A percentile compares a stretch with the other conserved stretches of the same genome.
Evolutionary conservation across 1,140 invertebrate species (phyloP).

Genomic region (Apis mellifera): DNA sequence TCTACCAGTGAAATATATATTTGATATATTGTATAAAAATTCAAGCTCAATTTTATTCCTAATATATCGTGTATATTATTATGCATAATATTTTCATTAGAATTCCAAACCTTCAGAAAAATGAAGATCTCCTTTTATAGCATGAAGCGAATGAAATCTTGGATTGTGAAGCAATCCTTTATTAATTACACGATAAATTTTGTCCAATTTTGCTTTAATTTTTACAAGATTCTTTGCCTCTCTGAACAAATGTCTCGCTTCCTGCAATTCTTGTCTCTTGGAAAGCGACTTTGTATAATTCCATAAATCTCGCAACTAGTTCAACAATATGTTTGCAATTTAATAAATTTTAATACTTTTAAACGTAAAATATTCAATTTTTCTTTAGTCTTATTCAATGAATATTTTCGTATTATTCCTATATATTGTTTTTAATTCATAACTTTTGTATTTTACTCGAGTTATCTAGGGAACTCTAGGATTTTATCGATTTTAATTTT

Average conservation of each 20-base stretch:
- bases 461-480: background rate
- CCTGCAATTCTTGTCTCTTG: conserved; percentile 11
- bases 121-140: conserved; percentile 41
- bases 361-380: background rate
- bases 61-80: background rate
- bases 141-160: conserved; percentile 38
- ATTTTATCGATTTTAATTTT: background rate
- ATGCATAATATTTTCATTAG: background rate
- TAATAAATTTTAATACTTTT: background rate
- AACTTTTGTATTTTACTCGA: background rate
- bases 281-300: conserved; percentile 18
- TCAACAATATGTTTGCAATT: background rate
- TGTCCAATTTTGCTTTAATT: background rate
- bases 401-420: background rate
- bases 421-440: background rate
- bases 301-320: conserved; percentile 54
- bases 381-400: background rate
- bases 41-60: background rate
- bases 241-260: conserved; percentile 16
- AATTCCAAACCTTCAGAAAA: conserved; percentile 36
- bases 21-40: background rate
- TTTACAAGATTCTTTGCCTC: conserved; percentile 28
- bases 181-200: conserved; percentile 13
- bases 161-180: conserved; percentile 44
- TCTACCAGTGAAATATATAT: background rate